Percentiles rank a stretch among this genome's conserved stretches.
Conservation (phyloP, 1,140 invertebrate genomes). For the Meloidogyne hapla region DNA sequence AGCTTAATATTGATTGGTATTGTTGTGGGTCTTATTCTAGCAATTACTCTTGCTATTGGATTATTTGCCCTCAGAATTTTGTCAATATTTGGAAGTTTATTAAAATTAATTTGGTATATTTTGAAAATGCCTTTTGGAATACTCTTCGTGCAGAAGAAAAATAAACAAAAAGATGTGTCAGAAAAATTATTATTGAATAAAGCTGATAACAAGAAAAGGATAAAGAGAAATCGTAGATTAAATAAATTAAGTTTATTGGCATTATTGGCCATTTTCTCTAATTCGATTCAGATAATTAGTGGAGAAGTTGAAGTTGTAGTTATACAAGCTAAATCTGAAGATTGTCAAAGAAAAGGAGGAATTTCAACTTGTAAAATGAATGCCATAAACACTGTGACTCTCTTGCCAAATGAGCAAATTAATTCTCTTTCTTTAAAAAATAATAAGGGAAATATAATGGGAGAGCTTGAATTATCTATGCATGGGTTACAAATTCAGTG, state of each 20-base stretch:
- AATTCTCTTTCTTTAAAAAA: not conserved
- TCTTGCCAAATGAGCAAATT: not conserved
- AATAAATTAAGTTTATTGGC: not conserved
- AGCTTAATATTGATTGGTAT: not conserved
- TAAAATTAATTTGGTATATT: not conserved
- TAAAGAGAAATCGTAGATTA: not conserved
- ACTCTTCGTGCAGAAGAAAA: not conserved
- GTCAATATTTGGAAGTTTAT: not conserved
- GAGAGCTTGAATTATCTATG: no score
- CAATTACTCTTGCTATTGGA: not conserved
- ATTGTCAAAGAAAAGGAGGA: not conserved
- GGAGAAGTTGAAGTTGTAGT: not conserved
- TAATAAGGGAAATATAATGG: not conserved
- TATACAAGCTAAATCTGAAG: not conserved
- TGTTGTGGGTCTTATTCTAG: not conserved
- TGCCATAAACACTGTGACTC: not conserved
- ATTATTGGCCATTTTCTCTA: not conserved
- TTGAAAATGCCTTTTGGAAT: no score
- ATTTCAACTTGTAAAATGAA: not conserved
- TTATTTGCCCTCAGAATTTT: not conserved
- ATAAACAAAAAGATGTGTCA: no score
- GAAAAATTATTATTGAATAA: not conserved
- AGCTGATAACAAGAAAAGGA: not conserved
- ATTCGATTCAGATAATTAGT: not conserved
- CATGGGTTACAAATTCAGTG: no score